Conservation (phyloP, 2,797 vertebrate species). For the Cryptoprocta ferox region DNA sequence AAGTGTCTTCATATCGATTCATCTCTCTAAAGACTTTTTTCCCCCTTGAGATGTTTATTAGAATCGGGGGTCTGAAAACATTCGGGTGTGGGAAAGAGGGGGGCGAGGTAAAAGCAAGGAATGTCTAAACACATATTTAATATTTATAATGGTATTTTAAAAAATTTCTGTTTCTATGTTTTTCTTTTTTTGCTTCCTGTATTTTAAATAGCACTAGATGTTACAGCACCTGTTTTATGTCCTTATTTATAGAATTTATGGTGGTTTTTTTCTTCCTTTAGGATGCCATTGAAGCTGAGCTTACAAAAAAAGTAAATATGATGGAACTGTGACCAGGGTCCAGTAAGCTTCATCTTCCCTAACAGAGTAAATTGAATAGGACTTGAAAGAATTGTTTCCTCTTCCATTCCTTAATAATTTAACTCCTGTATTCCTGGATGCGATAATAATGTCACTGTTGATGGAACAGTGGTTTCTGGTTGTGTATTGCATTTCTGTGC, state of each 20-base stretch:
- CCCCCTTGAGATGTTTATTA: not conserved
- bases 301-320: slow-evolving; percentile 87
- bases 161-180: not conserved
- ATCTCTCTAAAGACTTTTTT: not conserved
- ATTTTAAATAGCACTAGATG: slow-evolving; percentile 41
- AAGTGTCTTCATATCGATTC: not conserved
- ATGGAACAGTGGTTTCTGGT: slow-evolving; percentile 6
- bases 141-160: not conserved
- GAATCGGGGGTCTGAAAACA: not conserved
- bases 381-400: slow-evolving; percentile 17
- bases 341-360: slow-evolving; percentile 6
- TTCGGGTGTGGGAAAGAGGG: not conserved
- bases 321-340: slow-evolving; percentile 77
- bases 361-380: not conserved
- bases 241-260: not conserved
- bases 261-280: slow-evolving; percentile 77
- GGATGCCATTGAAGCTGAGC: slow-evolving; percentile 88
- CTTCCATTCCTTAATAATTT: not conserved
- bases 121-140: slow-evolving; percentile 11
- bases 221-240: not conserved
- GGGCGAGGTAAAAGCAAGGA: not conserved
- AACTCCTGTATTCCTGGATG: slow-evolving; percentile 32
- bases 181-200: slow-evolving; percentile 1
- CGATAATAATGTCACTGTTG: slow-evolving; percentile 11
- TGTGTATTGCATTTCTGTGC: slow-evolving; percentile 52